Conservation (phyloP, 1,140 invertebrate species). For the Calephelis nemesis region DNA sequence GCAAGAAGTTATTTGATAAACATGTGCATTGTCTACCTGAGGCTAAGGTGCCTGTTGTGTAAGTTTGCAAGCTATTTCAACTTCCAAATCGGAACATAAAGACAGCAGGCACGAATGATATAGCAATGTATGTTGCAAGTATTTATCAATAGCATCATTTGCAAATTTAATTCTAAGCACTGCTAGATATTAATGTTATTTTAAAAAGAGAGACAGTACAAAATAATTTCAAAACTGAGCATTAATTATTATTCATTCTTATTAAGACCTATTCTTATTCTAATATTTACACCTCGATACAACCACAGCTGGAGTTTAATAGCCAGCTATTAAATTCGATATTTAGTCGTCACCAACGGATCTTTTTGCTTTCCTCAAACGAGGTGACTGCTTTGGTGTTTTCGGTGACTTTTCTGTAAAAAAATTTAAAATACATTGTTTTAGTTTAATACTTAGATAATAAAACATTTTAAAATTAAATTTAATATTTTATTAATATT, state of each 20-base stretch:
- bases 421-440: conserved; percentile 29
- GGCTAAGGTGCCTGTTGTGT: no score
- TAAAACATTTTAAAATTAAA: no score
- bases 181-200: no score
- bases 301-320: conserved; percentile 14
- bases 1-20: no score
- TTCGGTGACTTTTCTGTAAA: conserved; percentile 83
- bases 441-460: neutral
- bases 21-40: no score
- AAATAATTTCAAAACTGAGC: conserved; percentile 13
- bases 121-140: no score
- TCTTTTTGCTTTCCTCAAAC: conserved; percentile 86
- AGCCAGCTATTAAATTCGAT: conserved; percentile 21
- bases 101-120: no score
- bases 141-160: no score
- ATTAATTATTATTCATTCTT: conserved; percentile 6
- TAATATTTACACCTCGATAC: conserved; percentile 41
- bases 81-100: no score
- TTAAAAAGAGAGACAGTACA: neutral
- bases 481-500: no score
- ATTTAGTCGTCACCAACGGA: conserved; percentile 82
- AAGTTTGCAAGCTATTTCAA: no score
- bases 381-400: conserved; percentile 82
- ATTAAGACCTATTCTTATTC: conserved; percentile 53
- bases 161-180: neutral